Conservation (phyloP, 2,888 invertebrate genomes). For the Lithophane ornitopus region DNA sequence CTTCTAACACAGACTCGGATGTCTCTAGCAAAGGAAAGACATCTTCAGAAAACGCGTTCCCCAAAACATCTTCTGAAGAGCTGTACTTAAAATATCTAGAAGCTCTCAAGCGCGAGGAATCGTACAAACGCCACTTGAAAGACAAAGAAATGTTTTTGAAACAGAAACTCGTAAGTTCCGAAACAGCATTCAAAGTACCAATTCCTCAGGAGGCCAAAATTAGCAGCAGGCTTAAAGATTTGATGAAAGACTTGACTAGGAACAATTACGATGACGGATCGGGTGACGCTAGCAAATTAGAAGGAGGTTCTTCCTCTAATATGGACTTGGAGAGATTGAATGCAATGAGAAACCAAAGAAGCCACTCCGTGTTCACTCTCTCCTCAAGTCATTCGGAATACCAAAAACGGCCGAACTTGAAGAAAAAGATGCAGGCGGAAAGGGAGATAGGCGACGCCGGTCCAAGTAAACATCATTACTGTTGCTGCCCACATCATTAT, state of each 20-base stretch:
- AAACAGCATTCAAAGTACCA: constrained; percentile 74
- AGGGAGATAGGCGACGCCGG: constrained; percentile 72
- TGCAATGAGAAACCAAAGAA: constrained; percentile 77
- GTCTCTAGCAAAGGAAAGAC: constrained; percentile 79
- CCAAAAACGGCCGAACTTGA: constrained; percentile 75
- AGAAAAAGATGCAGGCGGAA: constrained; percentile 75
- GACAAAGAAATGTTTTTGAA: constrained; percentile 86
- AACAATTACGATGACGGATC: constrained; percentile 87
- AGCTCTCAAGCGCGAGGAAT: constrained; percentile 82
- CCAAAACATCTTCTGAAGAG: constrained; percentile 84
- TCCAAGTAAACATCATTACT: constrained; percentile 76
- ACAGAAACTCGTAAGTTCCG: constrained; percentile 83
- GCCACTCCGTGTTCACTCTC: constrained; percentile 87
- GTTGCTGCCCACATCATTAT: constrained; percentile 78
- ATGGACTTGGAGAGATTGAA: constrained; percentile 68
- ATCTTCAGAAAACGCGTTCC: constrained; percentile 77
- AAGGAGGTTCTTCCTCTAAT: constrained; percentile 78
- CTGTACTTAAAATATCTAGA: constrained; percentile 85
- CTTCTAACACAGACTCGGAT: constrained; percentile 83
- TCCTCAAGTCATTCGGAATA: constrained; percentile 82
- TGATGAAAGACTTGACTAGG: constrained; percentile 86
- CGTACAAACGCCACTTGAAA: constrained; percentile 82
- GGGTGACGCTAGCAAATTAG: constrained; percentile 87
- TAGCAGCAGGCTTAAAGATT: constrained; percentile 79
- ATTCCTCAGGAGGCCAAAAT: constrained; percentile 70